These are phyloP conservation scores for Cetonia aurata DNA, from an alignment of 2,888 invertebrate genomes.

Conservation along the genomic window DNA sequence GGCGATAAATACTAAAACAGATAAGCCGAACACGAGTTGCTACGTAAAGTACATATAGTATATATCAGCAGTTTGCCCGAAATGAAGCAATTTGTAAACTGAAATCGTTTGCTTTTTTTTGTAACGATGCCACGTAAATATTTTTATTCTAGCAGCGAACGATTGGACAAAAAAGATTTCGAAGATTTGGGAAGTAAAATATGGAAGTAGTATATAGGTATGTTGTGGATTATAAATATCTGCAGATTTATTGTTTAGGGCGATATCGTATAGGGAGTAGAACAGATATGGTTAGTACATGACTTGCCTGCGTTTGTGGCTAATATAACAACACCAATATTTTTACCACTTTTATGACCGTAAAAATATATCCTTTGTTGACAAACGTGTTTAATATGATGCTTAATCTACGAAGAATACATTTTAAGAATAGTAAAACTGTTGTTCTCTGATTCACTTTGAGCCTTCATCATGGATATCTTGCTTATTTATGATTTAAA, in stretches of 20 bases:
- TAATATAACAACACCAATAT: too few relatives aligned
- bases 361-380: too few relatives aligned
- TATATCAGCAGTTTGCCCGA: conserved; percentile 17
- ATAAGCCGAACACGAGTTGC: conserved; percentile 31
- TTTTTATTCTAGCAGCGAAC: conserved; percentile 15
- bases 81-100: conserved; percentile 36
- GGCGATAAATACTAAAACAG: conserved; percentile 27
- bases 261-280: background rate
- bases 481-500: too few relatives aligned
- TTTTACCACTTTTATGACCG: too few relatives aligned
- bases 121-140: conserved; percentile 10
- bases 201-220: conserved; percentile 4
- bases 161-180: conserved; percentile 12
- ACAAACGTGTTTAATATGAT: too few relatives aligned
- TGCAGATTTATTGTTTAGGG: conserved; percentile 6
- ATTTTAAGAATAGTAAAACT: too few relatives aligned
- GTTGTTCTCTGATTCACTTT: too few relatives aligned
- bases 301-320: too few relatives aligned
- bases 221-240: conserved; percentile 5
- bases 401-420: too few relatives aligned
- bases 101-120: conserved; percentile 18
- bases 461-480: too few relatives aligned
- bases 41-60: conserved; percentile 20
- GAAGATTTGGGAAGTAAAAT: conserved; percentile 14
- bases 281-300: background rate